Base-by-base conservation (phyloP, 2,888 invertebrate species). In the Mythimna albipuncta region DNA sequence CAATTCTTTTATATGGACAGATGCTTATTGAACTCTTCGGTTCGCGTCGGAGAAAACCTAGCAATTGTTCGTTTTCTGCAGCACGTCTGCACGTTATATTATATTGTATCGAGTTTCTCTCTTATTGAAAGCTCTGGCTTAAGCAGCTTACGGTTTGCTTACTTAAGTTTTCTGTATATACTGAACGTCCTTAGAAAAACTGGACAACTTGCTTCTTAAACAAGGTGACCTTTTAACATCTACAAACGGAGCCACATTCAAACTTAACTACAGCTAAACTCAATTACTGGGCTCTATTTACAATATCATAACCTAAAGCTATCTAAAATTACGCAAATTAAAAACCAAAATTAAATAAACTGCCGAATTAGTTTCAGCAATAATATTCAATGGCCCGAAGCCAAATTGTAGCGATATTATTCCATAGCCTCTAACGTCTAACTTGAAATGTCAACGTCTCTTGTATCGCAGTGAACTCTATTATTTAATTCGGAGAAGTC, bases 1-100 rank as follows among this genome's bases (percentile, higher is more conserved):
- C 68, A 59, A 69, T 71, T 67, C 21, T 58, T 80, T 64, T 67
- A 57, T 71, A 69, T 55, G n/a, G 35, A 67, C n/a, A 47, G 13
- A 6, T 58, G 64, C 61, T 69, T 57, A 72, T 76, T 35, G 32
- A 67, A 61, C 13, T 54, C 44, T 64, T 35, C 13, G 47, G 58
- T 67, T 16, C n/a, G 62, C 21, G 11, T 26, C 32, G 47, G 50
- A 67, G 61, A 58, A 72, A 81, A 72, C 55, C 57, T 52, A 54
- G 19, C 64, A 54, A 70, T 76, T 72, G 72, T 61, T 44, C 54
- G 67, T 54, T 69, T 57, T 54, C 61, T 61, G 54, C 50, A 38
- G 58, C n/a, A 59, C 38, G 50, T 44, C 50, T 32, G 58, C n/a
- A 59, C 38, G 50, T 44, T 21, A 21, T 67, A 62, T 61, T 76